Evolutionary conservation across 2,888 invertebrate species (phyloP).

Genomic region (Drosophila birchii): DNA sequence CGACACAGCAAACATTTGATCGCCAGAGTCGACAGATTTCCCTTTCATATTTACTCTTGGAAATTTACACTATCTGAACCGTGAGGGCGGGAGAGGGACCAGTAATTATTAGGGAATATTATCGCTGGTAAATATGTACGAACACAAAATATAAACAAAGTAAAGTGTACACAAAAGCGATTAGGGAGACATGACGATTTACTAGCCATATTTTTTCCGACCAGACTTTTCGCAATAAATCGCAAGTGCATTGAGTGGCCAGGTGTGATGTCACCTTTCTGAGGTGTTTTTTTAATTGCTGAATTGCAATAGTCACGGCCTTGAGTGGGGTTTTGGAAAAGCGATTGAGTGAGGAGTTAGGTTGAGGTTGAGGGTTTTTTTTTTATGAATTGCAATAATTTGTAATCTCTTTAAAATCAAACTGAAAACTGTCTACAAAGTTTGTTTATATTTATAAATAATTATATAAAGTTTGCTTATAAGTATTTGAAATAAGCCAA

Average conservation of each 20-base stretch:
- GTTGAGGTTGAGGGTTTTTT: neutral
- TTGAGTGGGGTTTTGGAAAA: neutral
- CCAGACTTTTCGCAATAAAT: conserved; percentile 27
- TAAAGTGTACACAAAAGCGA: neutral
- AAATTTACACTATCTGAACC: conserved; percentile 5
- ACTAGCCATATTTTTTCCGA: conserved; percentile 1
- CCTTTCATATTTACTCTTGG: conserved; percentile 26
- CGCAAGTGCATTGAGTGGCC: conserved; percentile 4
- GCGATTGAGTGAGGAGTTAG: neutral
- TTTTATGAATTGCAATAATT: too few species aligned
- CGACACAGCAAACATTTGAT: conserved; percentile 21
- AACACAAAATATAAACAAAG: conserved; percentile 3
- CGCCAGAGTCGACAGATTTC: conserved; percentile 11
- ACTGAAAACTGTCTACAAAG: neutral
- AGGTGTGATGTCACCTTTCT: neutral
- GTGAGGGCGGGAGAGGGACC: neutral
- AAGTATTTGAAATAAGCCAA: too few species aligned
- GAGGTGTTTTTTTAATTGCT: neutral
- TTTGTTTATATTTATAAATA: too few species aligned
- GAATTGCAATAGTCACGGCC: neutral
- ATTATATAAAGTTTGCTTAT: too few species aligned
- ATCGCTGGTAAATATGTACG: neutral
- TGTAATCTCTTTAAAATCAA: neutral
- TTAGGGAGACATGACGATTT: conserved; percentile 13
- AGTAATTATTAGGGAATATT: neutral